phyloP scores from a whole-genome alignment of 2,888 invertebrate genomes.

The Agelastica alni region DNA sequence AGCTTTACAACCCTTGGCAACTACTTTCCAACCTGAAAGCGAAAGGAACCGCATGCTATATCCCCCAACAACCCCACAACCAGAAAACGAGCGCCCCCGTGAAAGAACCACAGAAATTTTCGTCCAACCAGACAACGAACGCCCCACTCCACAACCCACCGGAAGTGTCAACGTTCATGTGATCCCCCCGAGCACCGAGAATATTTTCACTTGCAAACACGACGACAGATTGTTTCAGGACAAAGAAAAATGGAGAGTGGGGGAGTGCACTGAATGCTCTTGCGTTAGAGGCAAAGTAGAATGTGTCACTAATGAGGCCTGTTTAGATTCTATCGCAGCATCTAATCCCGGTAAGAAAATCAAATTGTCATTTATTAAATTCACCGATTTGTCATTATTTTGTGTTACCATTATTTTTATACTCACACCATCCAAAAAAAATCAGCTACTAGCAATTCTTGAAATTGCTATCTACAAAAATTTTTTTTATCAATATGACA shows the following conservation, averaged over 20 bases:
- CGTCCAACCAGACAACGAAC: conserved; percentile 51
- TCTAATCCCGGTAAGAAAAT: conserved; percentile 17
- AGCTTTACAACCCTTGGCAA: too few relatives aligned
- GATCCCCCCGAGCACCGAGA: conserved; percentile 36
- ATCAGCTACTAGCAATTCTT: too few relatives aligned
- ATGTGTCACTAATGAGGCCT: conserved; percentile 60
- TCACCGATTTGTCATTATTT: not conserved
- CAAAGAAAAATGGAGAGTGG: conserved; percentile 71
- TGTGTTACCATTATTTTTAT: too few relatives aligned
- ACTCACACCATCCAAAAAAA: too few relatives aligned
- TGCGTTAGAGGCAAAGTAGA: conserved; percentile 68
- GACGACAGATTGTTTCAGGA: conserved; percentile 58
- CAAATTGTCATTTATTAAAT: not conserved
- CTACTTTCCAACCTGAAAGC: too few relatives aligned
- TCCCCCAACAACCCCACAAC: conserved; percentile 48
- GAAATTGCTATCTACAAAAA: too few relatives aligned
- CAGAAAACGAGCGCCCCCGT: conserved; percentile 48
- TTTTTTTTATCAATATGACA: too few relatives aligned
- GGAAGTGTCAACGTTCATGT: conserved; percentile 46
- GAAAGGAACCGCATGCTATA: too few relatives aligned
- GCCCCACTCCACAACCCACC: conserved; percentile 48
- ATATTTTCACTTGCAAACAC: conserved; percentile 40
- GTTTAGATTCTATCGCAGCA: conserved; percentile 49
- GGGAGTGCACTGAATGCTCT: conserved; percentile 73
- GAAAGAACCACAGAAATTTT: conserved; percentile 44